Conservation (phyloP, 2,888 invertebrate species). For the Acleris literana region DNA sequence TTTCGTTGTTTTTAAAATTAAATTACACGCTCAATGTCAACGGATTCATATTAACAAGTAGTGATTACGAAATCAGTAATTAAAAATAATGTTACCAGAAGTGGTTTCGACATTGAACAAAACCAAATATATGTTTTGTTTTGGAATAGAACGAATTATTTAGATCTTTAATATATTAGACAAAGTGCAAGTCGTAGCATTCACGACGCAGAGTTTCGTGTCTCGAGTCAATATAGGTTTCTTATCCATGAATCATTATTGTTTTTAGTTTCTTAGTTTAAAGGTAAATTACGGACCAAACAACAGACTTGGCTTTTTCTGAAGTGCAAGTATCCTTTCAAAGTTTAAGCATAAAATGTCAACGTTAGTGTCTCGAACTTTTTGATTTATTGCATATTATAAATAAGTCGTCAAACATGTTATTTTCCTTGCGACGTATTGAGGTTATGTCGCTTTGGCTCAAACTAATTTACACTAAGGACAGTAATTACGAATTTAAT, state of each 20-base stretch:
- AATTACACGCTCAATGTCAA: conserved; percentile 33
- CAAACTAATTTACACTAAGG: conserved; percentile 18
- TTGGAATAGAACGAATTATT: neutral
- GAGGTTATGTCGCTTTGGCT: conserved; percentile 5
- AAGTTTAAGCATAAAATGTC: too few species aligned
- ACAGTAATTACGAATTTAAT: conserved; percentile 15
- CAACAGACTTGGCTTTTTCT: too few species aligned
- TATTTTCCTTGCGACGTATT: conserved; percentile 1
- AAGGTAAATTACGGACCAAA: too few species aligned
- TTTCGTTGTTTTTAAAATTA: conserved; percentile 30
- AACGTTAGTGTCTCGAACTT: neutral
- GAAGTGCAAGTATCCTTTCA: too few species aligned
- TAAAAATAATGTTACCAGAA: conserved; percentile 26
- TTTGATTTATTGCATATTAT: neutral
- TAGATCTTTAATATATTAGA: neutral
- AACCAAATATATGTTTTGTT: neutral
- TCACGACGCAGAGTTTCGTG: too few species aligned
- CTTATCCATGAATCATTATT: too few species aligned
- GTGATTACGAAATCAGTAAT: conserved; percentile 27
- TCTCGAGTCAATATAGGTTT: too few species aligned
- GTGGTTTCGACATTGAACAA: conserved; percentile 12
- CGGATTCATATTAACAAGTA: conserved; percentile 18
- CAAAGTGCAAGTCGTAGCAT: neutral
- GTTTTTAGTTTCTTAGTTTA: too few species aligned
- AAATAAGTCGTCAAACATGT: neutral